Evolutionary conservation across 2,113 vertebrate genomes (phyloP), one percentile per base, ranked within the genome.

Genomic region (Formicarius rufipectus): DNA sequence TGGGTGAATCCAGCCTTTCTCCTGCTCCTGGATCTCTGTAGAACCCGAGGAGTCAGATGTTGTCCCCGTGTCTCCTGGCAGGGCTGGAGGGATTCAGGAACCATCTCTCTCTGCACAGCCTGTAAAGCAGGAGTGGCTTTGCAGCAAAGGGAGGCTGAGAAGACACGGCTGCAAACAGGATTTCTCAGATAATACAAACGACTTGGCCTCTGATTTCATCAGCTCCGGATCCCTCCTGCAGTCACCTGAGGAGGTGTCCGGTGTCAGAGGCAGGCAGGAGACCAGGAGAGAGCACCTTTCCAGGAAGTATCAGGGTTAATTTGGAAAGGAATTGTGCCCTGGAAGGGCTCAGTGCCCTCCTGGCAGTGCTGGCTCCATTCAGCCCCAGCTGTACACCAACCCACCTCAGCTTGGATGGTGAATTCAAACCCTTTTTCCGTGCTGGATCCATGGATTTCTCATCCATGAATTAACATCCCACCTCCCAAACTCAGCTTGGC

Each of bases 31-130:
- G 88, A 55, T 91, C 95, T 94, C 73, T 72, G 96, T 79, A 52
- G 95, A 97, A 97, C 97, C 92, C 40, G 87, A 93, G 67, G 69
- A 93, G 47, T 96, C 96, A 96, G 92, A 91, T 97, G 89, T 96
- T 97, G 96, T 95, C 91, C 97, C 95, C 31, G n/a, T 79, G 83
- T 94, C 96, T 78, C 63, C 87, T 88, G 73, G 91, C 82, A 47
- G 71, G 93, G 95, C 95, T 89, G 94, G 79, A 95, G 74, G 81
- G 79, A 96, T 96, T 77, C 96, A 78, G 94, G 96, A 97, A 96
- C 96, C 97, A 94, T 96, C 58, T 68, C 55, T 94, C 74, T 97
- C 92, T 83, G 95, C 96, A 73, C 80, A 92, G 91, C 62, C 92
- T 82, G 12, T 62, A 64, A 72, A 94, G 40, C 30, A 78, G 44